These are phyloP conservation scores for Psittacara wagleri DNA, from an alignment of 2,113 vertebrate species.

Conservation along the genomic window DNA sequence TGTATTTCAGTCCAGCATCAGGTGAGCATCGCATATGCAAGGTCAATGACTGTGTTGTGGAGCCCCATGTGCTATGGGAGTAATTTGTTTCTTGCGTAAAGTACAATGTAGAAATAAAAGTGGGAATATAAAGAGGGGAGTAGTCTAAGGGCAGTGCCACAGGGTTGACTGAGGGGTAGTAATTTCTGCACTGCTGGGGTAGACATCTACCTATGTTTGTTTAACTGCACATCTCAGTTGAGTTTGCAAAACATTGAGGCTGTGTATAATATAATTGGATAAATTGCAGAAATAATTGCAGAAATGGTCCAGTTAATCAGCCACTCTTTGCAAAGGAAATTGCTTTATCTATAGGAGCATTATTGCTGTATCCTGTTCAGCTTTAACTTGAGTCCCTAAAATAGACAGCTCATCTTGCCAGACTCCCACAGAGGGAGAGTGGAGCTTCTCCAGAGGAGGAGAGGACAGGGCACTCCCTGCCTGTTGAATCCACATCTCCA, in stretches of 20 bases:
- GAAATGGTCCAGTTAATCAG: not conserved
- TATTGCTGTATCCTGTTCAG: not conserved
- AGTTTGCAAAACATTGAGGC: not conserved
- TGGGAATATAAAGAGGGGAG: not conserved
- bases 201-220: not conserved
- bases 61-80: not conserved
- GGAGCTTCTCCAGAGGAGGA: not conserved
- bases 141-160: not conserved
- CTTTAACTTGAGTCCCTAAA: not conserved
- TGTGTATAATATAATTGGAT: not conserved
- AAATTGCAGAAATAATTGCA: not conserved
- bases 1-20: not conserved
- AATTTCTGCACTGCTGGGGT: not conserved
- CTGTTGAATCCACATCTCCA: not conserved
- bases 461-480: not conserved
- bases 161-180: not conserved
- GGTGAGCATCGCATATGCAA: not conserved
- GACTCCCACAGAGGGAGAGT: not conserved
- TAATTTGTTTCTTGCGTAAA: not conserved
- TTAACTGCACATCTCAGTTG: not conserved
- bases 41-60: not conserved
- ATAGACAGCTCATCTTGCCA: not conserved
- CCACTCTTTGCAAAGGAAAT: not conserved
- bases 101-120: not conserved
- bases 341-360: not conserved